These are phyloP conservation scores for Drosophila nannoptera DNA, from an alignment of 1,140 invertebrate species.

Conservation along the genomic window DNA sequence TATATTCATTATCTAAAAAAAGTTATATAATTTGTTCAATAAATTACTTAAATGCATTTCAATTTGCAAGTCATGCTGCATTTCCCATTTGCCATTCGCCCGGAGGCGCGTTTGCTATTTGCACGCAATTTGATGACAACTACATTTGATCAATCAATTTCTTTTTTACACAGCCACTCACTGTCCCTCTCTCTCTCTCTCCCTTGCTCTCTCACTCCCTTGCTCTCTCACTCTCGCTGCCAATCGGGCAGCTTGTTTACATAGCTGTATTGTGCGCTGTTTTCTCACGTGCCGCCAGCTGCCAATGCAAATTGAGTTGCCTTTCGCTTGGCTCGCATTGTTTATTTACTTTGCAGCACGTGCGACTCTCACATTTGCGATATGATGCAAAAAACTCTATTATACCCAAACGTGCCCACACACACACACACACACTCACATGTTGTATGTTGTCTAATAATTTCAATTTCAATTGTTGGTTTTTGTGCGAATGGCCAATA, in stretches of 20 bases:
- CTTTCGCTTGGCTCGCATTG: conserved; percentile 41
- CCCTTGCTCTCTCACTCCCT: no score
- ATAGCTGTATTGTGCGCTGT: conserved; percentile 35
- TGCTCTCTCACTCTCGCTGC: no score
- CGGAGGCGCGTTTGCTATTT: no score
- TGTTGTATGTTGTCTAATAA: conserved; percentile 11
- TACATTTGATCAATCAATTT: conserved; percentile 43
- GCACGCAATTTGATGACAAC: conserved; percentile 36
- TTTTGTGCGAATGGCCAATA: conserved; percentile 13
- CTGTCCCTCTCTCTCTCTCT: conserved; percentile 11
- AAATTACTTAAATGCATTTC: background rate
- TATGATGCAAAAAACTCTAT: conserved; percentile 30
- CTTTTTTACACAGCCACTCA: conserved; percentile 7
- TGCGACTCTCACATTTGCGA: conserved; percentile 54
- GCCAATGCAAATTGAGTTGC: conserved; percentile 64
- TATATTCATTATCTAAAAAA: no score
- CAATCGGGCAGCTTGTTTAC: conserved; percentile 26
- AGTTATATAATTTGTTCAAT: background rate
- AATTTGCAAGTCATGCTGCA: background rate
- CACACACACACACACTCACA: no score
- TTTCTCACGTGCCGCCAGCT: conserved; percentile 68
- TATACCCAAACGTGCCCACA: no score
- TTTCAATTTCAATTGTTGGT: conserved; percentile 28
- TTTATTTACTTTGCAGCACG: conserved; percentile 66
- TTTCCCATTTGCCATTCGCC: conserved; percentile 12